Base-by-base conservation (phyloP, 1,140 invertebrate species). In the Bemisia tabaci region DNA sequence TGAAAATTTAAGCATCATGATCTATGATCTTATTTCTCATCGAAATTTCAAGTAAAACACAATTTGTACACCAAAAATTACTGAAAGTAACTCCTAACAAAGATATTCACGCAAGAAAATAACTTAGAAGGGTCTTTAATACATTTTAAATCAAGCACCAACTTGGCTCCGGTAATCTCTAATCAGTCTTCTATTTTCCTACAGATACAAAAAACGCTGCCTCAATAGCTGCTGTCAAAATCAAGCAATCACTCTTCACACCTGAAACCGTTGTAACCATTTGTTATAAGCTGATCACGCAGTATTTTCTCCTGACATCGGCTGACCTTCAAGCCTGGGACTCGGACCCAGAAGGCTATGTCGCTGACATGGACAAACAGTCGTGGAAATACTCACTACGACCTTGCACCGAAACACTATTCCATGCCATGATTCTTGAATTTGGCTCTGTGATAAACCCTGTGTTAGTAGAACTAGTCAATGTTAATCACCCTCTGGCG, bases 291-390 rank as follows among this genome's bases (percentile, higher is more conserved):
- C 82, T 98, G 2, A 85, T 97, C 0, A 87, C 87, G 0, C 87
- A 92, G 71, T 97, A 95, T 77, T 93, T 97, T 74, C 81, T 92
- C 26, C 80, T 97, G 17, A 92, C 88, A 2, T 80, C 85, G 65
- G 84, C 88, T 63, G 94, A 97, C 76, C 78, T 97, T 60, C 85
- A 88, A 64, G 80, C 85, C n/a, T 97, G 94, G 94, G 89, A 92
- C 73, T 83, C 84, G 12, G 90, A 95, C 79, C 92, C 94, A 0
- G 94, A 97, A 80, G 87, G 85, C 70, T 96, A 92, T 78, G 33
- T 48, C 33, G 33, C 33, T 17, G 33, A 48, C 33, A 9, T 48
- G 33, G 33, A 48, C 33, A 48, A 48, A 48, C 33, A 48, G 33
- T 48, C 33, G 5, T 48, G 33, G 33, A 48, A 48, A 48, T 48